Conservation (phyloP, 2,113 vertebrate species). For the Lagopus muta region DNA sequence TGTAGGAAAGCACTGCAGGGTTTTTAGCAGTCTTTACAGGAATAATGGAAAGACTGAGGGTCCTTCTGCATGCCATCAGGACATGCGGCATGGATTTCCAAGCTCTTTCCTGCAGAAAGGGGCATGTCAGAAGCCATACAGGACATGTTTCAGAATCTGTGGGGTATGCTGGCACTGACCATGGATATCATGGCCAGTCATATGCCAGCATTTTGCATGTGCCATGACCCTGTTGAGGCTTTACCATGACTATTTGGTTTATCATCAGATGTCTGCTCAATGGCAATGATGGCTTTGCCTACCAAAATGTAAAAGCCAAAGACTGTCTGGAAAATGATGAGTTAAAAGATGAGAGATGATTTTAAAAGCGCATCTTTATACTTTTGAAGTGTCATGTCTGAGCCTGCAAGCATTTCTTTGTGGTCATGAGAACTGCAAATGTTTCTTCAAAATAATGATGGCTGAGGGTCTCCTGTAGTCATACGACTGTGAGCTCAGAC, state of each 20-base stretch:
- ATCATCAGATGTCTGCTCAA: neutral
- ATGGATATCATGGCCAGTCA: neutral
- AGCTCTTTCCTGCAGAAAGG: neutral
- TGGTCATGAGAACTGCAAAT: neutral
- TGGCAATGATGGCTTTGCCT: accelerated
- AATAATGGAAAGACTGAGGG: neutral
- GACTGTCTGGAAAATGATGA: neutral
- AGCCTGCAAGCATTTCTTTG: neutral
- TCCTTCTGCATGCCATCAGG: neutral
- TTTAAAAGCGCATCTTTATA: neutral
- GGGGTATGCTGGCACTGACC: neutral
- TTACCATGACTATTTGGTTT: neutral
- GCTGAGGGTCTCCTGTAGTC: slow-evolving; percentile 10
- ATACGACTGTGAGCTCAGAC: slow-evolving; percentile 22
- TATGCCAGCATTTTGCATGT: neutral
- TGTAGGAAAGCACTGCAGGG: neutral
- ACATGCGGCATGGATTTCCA: neutral
- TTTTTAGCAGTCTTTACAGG: neutral
- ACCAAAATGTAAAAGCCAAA: neutral
- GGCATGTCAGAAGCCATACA: neutral
- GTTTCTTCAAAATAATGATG: neutral
- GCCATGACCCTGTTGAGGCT: neutral
- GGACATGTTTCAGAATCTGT: neutral
- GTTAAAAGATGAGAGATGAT: neutral
- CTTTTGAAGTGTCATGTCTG: neutral